These are phyloP conservation scores for Metridium senile DNA, from an alignment of 92 coral and sea anemone genomes.

Conservation along the genomic window DNA sequence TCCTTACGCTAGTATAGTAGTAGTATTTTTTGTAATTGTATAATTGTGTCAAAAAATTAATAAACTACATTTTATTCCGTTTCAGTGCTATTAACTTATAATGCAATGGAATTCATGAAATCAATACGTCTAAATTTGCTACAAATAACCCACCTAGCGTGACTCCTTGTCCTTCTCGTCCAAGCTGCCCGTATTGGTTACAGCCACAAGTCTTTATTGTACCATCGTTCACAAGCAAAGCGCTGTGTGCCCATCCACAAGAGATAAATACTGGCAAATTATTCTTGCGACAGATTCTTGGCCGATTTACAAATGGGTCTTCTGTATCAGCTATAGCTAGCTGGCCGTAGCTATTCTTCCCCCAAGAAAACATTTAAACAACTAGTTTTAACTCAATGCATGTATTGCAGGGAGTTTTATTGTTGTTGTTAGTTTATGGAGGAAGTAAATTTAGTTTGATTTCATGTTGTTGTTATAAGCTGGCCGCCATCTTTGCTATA, in stretches of 20 bases:
- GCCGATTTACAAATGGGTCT: constrained; percentile 54
- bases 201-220: constrained; percentile 88
- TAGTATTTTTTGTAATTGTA: too few relatives aligned
- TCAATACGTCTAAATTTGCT: not conserved
- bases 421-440: not conserved
- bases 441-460: too few relatives aligned
- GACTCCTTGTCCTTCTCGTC: constrained; percentile 60
- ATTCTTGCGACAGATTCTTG: constrained; percentile 49
- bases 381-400: too few relatives aligned
- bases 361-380: constrained; percentile 74
- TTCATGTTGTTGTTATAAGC: too few relatives aligned
- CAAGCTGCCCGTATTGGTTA: constrained; percentile 91
- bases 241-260: constrained; percentile 93
- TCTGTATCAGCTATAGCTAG: constrained; percentile 73
- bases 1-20: too few relatives aligned
- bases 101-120: not conserved
- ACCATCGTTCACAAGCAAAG: constrained; percentile 75
- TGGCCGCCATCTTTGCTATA: too few relatives aligned
- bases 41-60: too few relatives aligned
- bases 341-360: constrained; percentile 80
- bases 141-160: constrained; percentile 56
- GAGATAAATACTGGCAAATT: constrained; percentile 50
- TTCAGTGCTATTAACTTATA: not conserved
- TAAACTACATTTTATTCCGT: not conserved
- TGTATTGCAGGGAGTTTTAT: too few relatives aligned